Conservation (phyloP, 2,888 invertebrate genomes). For the Clitarchus hookeri region DNA sequence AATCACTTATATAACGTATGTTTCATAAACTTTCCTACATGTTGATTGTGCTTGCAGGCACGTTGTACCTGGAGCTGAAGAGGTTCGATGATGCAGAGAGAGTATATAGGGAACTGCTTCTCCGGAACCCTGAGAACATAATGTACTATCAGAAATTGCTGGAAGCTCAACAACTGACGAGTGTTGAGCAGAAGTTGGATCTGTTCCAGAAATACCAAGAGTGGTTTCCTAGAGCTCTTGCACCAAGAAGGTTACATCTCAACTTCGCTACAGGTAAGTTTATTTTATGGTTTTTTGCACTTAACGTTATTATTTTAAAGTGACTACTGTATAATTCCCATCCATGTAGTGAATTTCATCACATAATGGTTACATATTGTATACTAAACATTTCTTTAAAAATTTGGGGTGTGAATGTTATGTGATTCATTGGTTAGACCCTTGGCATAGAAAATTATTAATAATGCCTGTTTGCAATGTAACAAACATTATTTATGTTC, state of each 20-base stretch:
- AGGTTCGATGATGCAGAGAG: constrained; percentile 71
- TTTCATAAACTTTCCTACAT: too few species aligned
- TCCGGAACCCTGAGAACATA: constrained; percentile 95
- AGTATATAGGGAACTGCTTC: constrained; percentile 82
- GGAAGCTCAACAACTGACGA: constrained; percentile 76
- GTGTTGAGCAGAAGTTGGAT: constrained; percentile 74
- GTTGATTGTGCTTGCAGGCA: constrained; percentile 54
- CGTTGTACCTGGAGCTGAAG: constrained; percentile 60
- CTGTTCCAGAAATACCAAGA: constrained; percentile 79
- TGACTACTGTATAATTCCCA: too few species aligned
- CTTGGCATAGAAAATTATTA: too few species aligned
- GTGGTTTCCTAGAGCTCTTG: constrained; percentile 83
- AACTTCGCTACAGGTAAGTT: constrained; percentile 73
- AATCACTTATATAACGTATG: too few species aligned
- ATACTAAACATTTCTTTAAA: too few species aligned
- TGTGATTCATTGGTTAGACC: too few species aligned
- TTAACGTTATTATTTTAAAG: too few species aligned
- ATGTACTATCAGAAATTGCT: constrained; percentile 89
- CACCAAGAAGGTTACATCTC: constrained; percentile 86
- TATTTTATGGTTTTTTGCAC: not conserved
- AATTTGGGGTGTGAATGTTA: too few species aligned
- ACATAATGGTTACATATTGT: too few species aligned
- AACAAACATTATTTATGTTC: too few species aligned
- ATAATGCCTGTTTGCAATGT: too few species aligned
- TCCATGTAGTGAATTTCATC: too few species aligned